phyloP scores from a whole-genome alignment of 2,113 vertebrate genomes.

The Paramisgurnus dabryanus region DNA sequence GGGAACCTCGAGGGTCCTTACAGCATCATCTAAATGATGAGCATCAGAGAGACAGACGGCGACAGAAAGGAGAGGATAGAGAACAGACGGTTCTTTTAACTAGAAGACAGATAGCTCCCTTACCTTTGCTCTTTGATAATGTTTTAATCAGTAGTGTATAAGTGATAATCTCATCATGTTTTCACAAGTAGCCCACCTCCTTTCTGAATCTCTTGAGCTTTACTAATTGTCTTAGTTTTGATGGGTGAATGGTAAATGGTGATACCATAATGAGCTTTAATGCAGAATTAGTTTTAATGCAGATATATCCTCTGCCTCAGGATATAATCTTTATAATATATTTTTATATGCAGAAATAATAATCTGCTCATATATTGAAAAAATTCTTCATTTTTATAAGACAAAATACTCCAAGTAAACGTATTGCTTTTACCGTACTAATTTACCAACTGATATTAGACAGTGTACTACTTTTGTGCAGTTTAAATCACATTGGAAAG shows the following conservation, averaged over 20 bases:
- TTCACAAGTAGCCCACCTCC: slow-evolving; percentile 5
- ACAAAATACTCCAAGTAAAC: slow-evolving; percentile 19
- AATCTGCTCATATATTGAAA: too few species aligned
- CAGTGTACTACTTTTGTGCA: too few species aligned
- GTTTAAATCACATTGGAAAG: too few species aligned
- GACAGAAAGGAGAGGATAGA: not conserved
- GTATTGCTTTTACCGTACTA: not conserved
- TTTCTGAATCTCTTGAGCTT: slow-evolving; percentile 18
- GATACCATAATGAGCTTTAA: not conserved
- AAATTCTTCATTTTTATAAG: not conserved
- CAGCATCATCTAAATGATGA: not conserved
- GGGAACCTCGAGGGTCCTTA: not conserved
- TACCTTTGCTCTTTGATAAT: slow-evolving; percentile 40
- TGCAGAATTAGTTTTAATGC: too few species aligned
- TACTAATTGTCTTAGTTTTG: slow-evolving; percentile 15
- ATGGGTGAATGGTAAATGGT: slow-evolving; percentile 1
- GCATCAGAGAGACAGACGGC: not conserved
- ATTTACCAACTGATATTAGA: too few species aligned
- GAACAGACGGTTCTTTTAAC: slow-evolving; percentile 1
- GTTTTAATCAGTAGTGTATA: slow-evolving; percentile 24
- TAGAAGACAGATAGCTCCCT: not conserved
- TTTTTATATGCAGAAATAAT: too few species aligned
- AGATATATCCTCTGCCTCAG: too few species aligned
- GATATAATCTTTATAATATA: too few species aligned
- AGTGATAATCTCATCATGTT: slow-evolving; percentile 5